Evolutionary conservation across 2,888 invertebrate genomes (phyloP).

Genomic region (Drosophila percnosoma): DNA sequence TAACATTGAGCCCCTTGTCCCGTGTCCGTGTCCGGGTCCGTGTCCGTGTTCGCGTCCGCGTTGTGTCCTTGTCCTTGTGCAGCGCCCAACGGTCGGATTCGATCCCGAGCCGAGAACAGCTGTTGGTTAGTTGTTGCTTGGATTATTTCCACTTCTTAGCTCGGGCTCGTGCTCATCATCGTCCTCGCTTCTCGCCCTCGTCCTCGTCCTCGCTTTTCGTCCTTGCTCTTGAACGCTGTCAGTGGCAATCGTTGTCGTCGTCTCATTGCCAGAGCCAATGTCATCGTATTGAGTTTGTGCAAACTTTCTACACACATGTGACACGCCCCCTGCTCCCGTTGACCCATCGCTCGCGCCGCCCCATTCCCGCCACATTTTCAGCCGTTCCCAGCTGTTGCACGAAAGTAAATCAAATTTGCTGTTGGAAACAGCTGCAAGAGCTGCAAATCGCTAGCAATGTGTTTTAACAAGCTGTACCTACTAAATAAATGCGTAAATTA

Average conservation of each 20-base stretch:
- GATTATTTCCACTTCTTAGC: slow-evolving; percentile 36
- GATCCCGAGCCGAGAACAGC: slow-evolving; percentile 56
- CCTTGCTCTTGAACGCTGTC: slow-evolving; percentile 73
- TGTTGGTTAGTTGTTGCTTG: slow-evolving; percentile 50
- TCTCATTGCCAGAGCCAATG: slow-evolving; percentile 57
- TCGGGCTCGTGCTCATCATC: slow-evolving; percentile 24
- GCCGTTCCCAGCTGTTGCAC: slow-evolving; percentile 39
- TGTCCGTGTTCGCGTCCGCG: slow-evolving; percentile 63
- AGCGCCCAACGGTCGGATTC: slow-evolving; percentile 46
- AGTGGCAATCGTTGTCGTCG: slow-evolving; percentile 44
- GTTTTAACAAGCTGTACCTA: slow-evolving; percentile 65
- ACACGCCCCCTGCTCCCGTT: neutral
- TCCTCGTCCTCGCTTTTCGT: slow-evolving; percentile 31
- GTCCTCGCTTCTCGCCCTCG: slow-evolving; percentile 17
- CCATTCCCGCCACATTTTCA: slow-evolving; percentile 2
- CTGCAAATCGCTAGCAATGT: slow-evolving; percentile 49
- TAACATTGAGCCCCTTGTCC: slow-evolving; percentile 23
- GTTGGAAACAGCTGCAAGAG: slow-evolving; percentile 48
- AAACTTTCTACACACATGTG: slow-evolving; percentile 28
- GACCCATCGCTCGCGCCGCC: neutral
- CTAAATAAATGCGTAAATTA: slow-evolving; percentile 55
- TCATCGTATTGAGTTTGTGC: slow-evolving; percentile 44
- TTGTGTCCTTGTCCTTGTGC: slow-evolving; percentile 76
- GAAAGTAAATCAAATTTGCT: slow-evolving; percentile 19
- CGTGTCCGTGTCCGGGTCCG: slow-evolving; percentile 37